Conservation (phyloP, 2,888 invertebrate species). For the Latheticus oryzae region DNA sequence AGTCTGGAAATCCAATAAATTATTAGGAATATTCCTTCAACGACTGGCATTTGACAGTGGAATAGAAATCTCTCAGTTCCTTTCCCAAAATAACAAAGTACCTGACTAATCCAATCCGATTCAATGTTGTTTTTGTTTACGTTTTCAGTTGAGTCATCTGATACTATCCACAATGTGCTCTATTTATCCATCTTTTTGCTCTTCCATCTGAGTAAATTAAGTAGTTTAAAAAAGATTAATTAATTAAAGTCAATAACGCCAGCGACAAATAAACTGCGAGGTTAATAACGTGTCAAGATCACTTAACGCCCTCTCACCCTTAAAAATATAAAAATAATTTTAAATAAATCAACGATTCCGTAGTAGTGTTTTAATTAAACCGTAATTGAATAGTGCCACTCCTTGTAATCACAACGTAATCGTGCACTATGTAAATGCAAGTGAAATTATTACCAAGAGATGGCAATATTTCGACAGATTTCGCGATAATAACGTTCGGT, state of each 20-base stretch:
- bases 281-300: slow-evolving; percentile 31
- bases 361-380: slow-evolving; percentile 15
- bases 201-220: slow-evolving; percentile 17
- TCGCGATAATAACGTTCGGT: slow-evolving; percentile 12
- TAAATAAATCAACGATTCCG: not conserved
- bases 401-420: slow-evolving; percentile 21
- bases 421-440: slow-evolving; percentile 23
- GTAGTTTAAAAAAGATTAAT: slow-evolving; percentile 29
- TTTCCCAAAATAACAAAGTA: too few species aligned
- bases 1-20: too few species aligned
- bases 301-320: slow-evolving; percentile 10
- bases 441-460: slow-evolving; percentile 14
- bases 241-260: slow-evolving; percentile 34
- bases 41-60: too few species aligned
- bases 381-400: slow-evolving; percentile 21
- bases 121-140: too few species aligned
- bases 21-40: too few species aligned
- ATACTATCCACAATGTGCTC: too few species aligned
- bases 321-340: too few species aligned
- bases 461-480: slow-evolving; percentile 14
- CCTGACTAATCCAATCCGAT: too few species aligned
- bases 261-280: slow-evolving; percentile 23
- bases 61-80: too few species aligned
- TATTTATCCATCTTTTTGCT: slow-evolving; percentile 4
- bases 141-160: too few species aligned